These are phyloP conservation scores for Platycheirus albimanus DNA, from an alignment of 2,888 invertebrate genomes.

Conservation along the genomic window DNA sequence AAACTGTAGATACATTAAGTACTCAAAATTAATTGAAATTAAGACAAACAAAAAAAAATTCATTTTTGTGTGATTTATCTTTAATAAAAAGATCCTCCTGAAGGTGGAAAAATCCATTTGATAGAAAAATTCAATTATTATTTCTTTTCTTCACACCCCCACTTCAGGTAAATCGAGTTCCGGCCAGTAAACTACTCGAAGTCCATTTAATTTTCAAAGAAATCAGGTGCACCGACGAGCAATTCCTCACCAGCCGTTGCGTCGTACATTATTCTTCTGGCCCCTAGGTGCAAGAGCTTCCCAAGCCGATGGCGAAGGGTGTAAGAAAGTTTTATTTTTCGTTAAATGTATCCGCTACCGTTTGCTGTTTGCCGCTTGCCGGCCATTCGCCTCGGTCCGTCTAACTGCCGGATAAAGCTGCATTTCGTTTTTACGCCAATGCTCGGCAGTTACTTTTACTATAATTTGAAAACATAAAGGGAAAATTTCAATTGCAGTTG, in stretches of 20 bases:
- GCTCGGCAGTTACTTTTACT: constrained; percentile 34
- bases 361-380: background rate
- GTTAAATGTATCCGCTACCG: background rate
- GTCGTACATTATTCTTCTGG: constrained; percentile 32
- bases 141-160: background rate
- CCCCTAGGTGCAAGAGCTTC: background rate
- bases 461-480: constrained; percentile 45
- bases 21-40: no score
- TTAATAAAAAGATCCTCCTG: no score
- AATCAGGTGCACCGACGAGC: constrained; percentile 51
- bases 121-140: constrained; percentile 39
- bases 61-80: no score
- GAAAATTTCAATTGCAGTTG: constrained; percentile 57
- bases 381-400: constrained; percentile 18
- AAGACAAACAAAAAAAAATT: no score
- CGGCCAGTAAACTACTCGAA: constrained; percentile 34
- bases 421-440: constrained; percentile 11
- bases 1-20: no score
- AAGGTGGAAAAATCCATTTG: constrained; percentile 21
- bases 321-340: constrained; percentile 26
- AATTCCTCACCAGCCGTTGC: constrained; percentile 35
- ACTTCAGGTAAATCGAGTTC: constrained; percentile 26
- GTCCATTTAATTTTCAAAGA: constrained; percentile 44
- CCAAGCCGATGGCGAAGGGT: background rate
- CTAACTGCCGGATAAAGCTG: background rate